Evolutionary conservation across 2,797 vertebrate genomes (phyloP), one percentile per base, ranked within the genome.

Genomic region (Sebastes alutus): DNA sequence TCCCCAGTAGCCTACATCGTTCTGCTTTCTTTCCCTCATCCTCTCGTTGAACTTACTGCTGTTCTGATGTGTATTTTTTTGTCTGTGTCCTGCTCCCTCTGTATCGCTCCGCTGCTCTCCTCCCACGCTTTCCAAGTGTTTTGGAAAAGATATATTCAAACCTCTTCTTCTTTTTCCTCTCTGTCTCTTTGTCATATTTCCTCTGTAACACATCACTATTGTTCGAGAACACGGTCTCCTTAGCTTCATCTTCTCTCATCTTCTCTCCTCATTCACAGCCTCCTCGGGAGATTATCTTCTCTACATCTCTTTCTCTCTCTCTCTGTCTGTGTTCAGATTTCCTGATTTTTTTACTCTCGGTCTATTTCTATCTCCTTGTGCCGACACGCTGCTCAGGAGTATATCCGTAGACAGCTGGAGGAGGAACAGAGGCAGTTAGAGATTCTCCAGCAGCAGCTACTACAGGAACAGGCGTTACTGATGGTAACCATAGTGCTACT

Each of bases 351-450:
- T 52, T 52, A 52, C 69, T 92, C 78, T 85, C 42, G 25, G 14
- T 86, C 78, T 83, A n/a, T 80, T 80, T 87, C 79, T 86, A 35
- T 90, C 64, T 88, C 72, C 82, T 71, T 89, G 72, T 88, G 78
- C 74, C 13, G 55, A 76, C 87, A 68, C 67, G 91, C 87, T 91
- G 95, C 96, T 95, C 97, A 99, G 99, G 99, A 99, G 87, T 99
- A 98, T 97, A 99, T 99, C 95, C 98, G 99, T 96, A 97, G 98
- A 87, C 99, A 99, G 97, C 96, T 99, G 97, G 99, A 99, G 93
- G 99, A 99, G 93, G 99, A 99, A 91, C 99, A 99, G 95, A 98
- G 99, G 87, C 99, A 99, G 96, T 97, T 99, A 97, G 99, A 99
- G 97, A 99, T 99, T 91, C 96, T 99, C 93, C 99, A 99, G 95